Percentiles rank a stretch among this genome's conserved stretches.
Conservation (phyloP, 1,140 invertebrate genomes). For the Atta cephalotes region DNA sequence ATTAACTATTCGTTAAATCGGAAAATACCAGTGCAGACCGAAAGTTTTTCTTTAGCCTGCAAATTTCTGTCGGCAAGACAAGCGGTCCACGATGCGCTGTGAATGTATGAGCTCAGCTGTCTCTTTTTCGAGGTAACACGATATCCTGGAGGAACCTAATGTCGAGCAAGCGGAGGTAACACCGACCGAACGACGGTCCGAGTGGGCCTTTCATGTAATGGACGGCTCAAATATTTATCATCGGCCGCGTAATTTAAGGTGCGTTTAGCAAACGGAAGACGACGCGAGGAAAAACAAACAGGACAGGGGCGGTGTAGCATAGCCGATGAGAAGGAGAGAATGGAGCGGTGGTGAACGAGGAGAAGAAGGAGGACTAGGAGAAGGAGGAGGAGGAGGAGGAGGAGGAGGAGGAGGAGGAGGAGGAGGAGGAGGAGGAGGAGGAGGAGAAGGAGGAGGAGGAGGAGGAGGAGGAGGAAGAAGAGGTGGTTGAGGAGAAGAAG, state of each 20-base stretch:
- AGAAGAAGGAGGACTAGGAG: conserved; percentile 40
- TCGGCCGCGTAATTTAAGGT: conserved; percentile 85
- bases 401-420: neutral
- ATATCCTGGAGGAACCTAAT: conserved; percentile 68
- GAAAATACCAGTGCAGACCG: neutral
- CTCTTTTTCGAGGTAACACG: conserved; percentile 74
- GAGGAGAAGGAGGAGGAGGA: conserved; percentile 47
- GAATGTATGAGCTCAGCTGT: conserved; percentile 54
- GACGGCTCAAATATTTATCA: conserved; percentile 86
- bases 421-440: conserved; percentile 45
- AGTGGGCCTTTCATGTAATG: conserved; percentile 80
- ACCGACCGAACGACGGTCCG: conserved; percentile 65
- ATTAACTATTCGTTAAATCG: neutral
- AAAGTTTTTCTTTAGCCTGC: conserved; percentile 17
- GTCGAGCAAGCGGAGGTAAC: conserved; percentile 68
- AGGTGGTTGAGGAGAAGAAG: neutral
- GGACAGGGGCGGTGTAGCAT: conserved; percentile 70
- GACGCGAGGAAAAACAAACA: conserved; percentile 84
- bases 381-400: conserved; percentile 7
- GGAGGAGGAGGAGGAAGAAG: conserved; percentile 29
- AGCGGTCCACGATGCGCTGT: neutral
- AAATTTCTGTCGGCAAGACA: conserved; percentile 14
- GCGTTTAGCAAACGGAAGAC: conserved; percentile 85
- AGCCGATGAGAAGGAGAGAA: conserved; percentile 61
- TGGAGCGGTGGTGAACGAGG: conserved; percentile 60